Evolutionary conservation across 1,140 invertebrate genomes (phyloP), one percentile per base, ranked within the genome.

Genomic region (Eumeta japonica): DNA sequence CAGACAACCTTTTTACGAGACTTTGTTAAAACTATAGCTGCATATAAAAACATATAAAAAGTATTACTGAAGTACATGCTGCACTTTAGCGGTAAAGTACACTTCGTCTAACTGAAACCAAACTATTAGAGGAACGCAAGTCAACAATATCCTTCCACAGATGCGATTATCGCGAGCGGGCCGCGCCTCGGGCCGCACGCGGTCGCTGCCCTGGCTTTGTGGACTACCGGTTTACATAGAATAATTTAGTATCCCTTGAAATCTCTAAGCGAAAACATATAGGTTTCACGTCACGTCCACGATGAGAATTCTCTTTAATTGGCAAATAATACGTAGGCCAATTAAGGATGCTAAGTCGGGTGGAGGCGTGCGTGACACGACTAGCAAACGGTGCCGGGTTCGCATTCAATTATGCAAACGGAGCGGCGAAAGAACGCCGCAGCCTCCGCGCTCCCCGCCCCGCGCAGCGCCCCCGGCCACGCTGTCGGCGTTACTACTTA

Each of bases 311-410:
- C 66, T 72, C 67, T 72, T 71, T 75, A 75, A 75, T 75, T 75
- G 72, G 72, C 72, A 73, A 73, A 75, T 75, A 75, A 75, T 75
- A 75, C 72, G 63, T 60, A 73, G 58, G 72, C 63, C 62, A 75
- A 75, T 75, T 75, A 75, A 61, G 68, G 71, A 73, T 71, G 63
- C 65, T 62, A 64, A 70, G 70, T 66, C 58, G 63, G 68, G 62
- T 54, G 55, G 64, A 65, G 58, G 58, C 62, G 63, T 57, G 58
- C 68, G 72, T 73, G 67, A 67, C 60, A 50, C 53, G 70, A 74
- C 58, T 74, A 52, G 46, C 42, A 43, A 74, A 54, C 18, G 33
- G 11, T 31, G 12, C 20, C 11, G 17, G 15, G 53, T 63, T 10
- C 33, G 12, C 33, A 70, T 74, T 74, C 70, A 71, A 74, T 71